Evolutionary conservation across 2,888 invertebrate genomes (phyloP), one percentile per base, ranked within the genome.

Genomic region (Exocentrus adspersus): DNA sequence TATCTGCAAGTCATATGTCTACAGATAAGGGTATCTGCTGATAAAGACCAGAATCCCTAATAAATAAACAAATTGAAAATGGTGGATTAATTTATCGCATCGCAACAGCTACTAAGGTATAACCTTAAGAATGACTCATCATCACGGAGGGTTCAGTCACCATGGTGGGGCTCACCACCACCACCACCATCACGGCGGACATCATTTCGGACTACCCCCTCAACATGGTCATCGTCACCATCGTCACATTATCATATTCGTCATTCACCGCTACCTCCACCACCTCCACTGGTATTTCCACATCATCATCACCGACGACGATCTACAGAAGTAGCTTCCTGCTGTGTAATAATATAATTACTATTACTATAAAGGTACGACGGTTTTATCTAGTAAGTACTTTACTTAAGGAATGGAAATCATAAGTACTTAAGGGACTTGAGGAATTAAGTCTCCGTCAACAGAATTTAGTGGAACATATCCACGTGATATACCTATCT

Each of bases 151-250:
- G 4, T 9, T 9, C 7, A 9, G 9, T 30, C 30, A 24, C 17
- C 32, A 51, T 19, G 32, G 41, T 2, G 20, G 37, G n/a, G 30
- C 20, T 52, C 46, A 32, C 28, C 57, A 45, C 5, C 45, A 57
- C 12, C 54, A 37, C 12, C 56, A 24, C 28, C 56, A 43, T 19
- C 43, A 32, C 9, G 32, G 32, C 2, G 2, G 32, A 32, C 32
- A 30, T 24, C 28, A 20, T 12, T 21, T 46, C 20, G 45, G 21
- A 14, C 46, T 24, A 14, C 46, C 46, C 21, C 46, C 24, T 7
- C 21, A 12, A 6, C 16, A 12, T 20, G n/a, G 45, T n/a, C 32
- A 9, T 10, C 32, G n/a, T 32, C 14, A 12, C n/a, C 12, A 14
- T 1, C 21, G n/a, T n/a, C 6, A 24, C 28, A 7, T 28, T 28